Evolutionary conservation across 1,140 invertebrate species (phyloP).

Genomic region (Potamilus streckersoni): DNA sequence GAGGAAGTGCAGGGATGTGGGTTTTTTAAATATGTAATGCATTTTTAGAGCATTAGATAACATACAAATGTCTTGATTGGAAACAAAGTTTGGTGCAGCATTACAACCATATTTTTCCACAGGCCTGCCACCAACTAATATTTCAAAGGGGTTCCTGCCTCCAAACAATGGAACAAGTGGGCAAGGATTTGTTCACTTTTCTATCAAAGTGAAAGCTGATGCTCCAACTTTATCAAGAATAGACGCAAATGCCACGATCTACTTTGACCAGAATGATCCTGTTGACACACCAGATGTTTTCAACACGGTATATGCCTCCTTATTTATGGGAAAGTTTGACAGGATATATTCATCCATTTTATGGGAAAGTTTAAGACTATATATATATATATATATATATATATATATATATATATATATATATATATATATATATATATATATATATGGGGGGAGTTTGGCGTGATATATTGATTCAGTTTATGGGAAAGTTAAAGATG

Average conservation of each 20-base stretch:
- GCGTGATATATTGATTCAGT: neutral
- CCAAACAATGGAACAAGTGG: conserved; percentile 34
- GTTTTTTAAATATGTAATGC: too few relatives aligned
- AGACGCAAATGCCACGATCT: conserved; percentile 19
- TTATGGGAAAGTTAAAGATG: too few relatives aligned
- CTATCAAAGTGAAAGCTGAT: conserved; percentile 15
- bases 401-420: too few relatives aligned
- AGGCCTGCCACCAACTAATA: conserved; percentile 23
- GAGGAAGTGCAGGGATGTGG: too few relatives aligned
- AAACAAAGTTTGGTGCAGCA: too few relatives aligned
- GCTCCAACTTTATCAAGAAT: conserved; percentile 12
- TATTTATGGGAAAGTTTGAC: neutral
- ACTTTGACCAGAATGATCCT: conserved; percentile 32
- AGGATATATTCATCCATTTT: neutral
- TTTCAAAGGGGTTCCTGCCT: conserved; percentile 25
- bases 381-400: too few relatives aligned
- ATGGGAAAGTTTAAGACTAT: neutral
- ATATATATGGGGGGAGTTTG: neutral
- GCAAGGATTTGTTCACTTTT: conserved; percentile 30
- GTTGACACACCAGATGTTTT: conserved; percentile 31
- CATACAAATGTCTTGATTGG: too few relatives aligned
- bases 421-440: too few relatives aligned
- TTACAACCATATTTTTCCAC: neutral
- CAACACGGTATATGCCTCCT: conserved; percentile 20
- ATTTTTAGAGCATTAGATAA: too few relatives aligned